phyloP scores from a whole-genome alignment of 1,140 invertebrate species.

The Habropoda laboriosa region DNA sequence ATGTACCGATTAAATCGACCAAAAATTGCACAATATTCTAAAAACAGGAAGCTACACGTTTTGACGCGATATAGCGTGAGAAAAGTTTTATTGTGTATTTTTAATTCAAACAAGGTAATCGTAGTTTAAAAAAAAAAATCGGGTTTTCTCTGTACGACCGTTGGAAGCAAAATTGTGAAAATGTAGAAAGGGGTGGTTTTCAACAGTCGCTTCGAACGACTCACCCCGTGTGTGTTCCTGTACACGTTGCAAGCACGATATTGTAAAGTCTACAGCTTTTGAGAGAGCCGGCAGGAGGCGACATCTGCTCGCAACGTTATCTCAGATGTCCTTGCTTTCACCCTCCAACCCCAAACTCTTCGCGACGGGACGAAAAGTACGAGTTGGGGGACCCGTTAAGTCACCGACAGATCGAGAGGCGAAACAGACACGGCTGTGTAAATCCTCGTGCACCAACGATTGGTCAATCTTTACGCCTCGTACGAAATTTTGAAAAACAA shows the following conservation, averaged over 20 bases:
- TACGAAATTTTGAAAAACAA: background rate
- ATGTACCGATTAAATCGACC: background rate
- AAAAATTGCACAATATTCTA: background rate
- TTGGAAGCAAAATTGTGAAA: conserved; percentile 3
- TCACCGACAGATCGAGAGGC: conserved; percentile 27
- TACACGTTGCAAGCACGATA: conserved; percentile 41
- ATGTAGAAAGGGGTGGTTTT: background rate
- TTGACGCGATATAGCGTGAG: background rate
- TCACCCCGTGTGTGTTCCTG: background rate
- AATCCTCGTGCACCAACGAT: background rate
- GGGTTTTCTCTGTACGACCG: background rate
- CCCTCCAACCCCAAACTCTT: conserved; percentile 34
- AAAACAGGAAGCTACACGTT: no score
- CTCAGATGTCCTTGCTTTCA: conserved; percentile 52
- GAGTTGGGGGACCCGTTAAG: conserved; percentile 69
- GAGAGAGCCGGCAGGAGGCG: conserved; percentile 61
- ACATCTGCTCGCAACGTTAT: conserved; percentile 79
- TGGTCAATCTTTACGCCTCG: background rate
- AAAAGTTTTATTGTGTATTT: background rate
- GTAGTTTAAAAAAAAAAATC: conserved; percentile 5
- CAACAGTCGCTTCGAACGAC: background rate
- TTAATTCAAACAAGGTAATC: conserved; percentile 11
- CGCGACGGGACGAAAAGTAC: conserved; percentile 53
- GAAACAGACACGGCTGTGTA: background rate
- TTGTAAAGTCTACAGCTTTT: conserved; percentile 64